These are phyloP conservation scores for Lipophrys pholis DNA, from an alignment of 2,113 vertebrate genomes.

Conservation along the genomic window DNA sequence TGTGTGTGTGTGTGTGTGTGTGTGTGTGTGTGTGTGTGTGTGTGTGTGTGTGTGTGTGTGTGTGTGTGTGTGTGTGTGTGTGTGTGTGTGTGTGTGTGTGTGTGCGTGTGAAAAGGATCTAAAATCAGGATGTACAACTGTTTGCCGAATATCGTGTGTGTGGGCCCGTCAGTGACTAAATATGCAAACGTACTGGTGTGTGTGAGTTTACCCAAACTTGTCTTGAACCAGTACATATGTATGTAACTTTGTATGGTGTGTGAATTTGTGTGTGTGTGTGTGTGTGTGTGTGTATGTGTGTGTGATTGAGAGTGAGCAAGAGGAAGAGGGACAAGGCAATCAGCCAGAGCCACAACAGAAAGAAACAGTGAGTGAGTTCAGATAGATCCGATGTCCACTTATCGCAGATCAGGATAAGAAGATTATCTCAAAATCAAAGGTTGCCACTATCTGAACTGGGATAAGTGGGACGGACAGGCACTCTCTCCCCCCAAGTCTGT, in stretches of 20 bases:
- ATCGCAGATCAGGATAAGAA: constrained; percentile 78
- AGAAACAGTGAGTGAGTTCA: constrained; percentile 71
- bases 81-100: background rate
- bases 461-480: constrained; percentile 34
- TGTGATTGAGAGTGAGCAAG: no score
- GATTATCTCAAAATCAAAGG: constrained; percentile 77
- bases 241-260: background rate
- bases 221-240: background rate
- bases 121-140: no score
- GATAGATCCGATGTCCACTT: constrained; percentile 80
- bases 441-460: constrained; percentile 48
- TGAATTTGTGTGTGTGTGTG: background rate
- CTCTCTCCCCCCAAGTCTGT: background rate
- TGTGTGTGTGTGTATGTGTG: constrained; percentile 11
- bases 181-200: no score
- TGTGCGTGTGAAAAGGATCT: background rate
- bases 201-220: background rate
- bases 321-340: constrained; percentile 38
- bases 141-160: no score
- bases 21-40: background rate
- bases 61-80: background rate
- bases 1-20: background rate
- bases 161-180: no score
- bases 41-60: background rate
- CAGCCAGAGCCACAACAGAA: background rate